phyloP scores from a whole-genome alignment of 2,888 invertebrate genomes.

The Meandrusa payeni region DNA sequence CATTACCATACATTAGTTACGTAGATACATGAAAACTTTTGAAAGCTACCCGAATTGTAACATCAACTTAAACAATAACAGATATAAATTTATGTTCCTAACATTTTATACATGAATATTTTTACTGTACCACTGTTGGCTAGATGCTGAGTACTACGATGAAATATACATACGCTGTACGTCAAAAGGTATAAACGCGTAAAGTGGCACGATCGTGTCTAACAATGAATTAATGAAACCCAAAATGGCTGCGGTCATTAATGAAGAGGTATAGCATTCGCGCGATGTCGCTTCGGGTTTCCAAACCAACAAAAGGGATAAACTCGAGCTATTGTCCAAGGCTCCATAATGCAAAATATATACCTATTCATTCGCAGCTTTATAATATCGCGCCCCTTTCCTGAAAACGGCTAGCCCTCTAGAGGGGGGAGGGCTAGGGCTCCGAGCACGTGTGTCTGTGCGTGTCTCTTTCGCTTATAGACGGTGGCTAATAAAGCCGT shows the following conservation, averaged over 20 bases:
- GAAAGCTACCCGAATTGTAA: slow-evolving; percentile 2
- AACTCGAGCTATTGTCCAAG: slow-evolving; percentile 54
- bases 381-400: slow-evolving; percentile 68
- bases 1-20: too few relatives aligned
- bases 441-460: slow-evolving; percentile 69
- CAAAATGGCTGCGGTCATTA: slow-evolving; percentile 39
- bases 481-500: slow-evolving; percentile 31
- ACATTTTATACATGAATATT: background rate
- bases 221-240: slow-evolving; percentile 13
- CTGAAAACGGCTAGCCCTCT: slow-evolving; percentile 63
- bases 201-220: background rate
- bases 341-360: slow-evolving; percentile 65
- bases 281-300: slow-evolving; percentile 50
- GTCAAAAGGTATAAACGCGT: slow-evolving; percentile 3
- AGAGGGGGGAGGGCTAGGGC: slow-evolving; percentile 54
- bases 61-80: slow-evolving; percentile 1
- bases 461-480: slow-evolving; percentile 42
- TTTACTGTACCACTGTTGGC: slow-evolving; percentile 18
- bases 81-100: slow-evolving; percentile 1
- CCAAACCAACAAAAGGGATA: slow-evolving; percentile 55
- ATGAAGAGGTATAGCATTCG: slow-evolving; percentile 39
- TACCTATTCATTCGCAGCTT: slow-evolving; percentile 66
- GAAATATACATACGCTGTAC: slow-evolving; percentile 6
- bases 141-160: slow-evolving; percentile 2
- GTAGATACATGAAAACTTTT: too few relatives aligned